Evolutionary conservation across 2,797 vertebrate species (phyloP), one percentile per base, ranked within the genome.

Genomic region (Halcyon leucocephala): DNA sequence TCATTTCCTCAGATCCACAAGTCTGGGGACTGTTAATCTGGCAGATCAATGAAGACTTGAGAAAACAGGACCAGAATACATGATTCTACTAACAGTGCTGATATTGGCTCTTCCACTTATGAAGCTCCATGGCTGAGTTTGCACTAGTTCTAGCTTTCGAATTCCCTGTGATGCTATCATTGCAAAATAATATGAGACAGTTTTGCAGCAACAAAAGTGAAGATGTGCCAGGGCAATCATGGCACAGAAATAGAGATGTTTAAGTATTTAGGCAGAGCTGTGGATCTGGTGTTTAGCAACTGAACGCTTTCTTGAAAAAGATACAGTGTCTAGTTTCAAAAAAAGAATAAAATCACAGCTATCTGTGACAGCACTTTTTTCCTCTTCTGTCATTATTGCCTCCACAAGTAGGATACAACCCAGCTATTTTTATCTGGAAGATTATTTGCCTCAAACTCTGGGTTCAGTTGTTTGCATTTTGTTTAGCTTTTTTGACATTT

Each of bases 391-490:
- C n/a, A 55, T 58, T 83, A 74, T 28, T 81, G 4, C 18, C 12
- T 60, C 12, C 29, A 35, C 19, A 69, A 35, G 22, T 21, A 69
- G 46, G 55, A 73, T 51, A 86, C 6, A 74, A 51, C 2, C 12
- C 57, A 73, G 49, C 16, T 93, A 69, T 94, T 96, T 95, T 94
- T 91, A 90, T 79, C 70, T 14, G 4, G 15, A 80, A 83, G 58
- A 82, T 42, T 74, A 66, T 72, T 94, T 91, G 31, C 61, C 61
- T 88, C 42, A 72, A 57, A 93, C n/a, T 88, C 33, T 70, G 24
- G 16, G 42, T 91, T 91, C 61, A 51, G 29, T 57, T 95, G 25
- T 88, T 77, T 69, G 61, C 19, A 69, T 71, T 69, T 94, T 81
- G 17, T 78, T 95, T 78, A 88, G 52, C 13, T 86, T 93, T 87